Conservation (phyloP, 2,797 vertebrate species). For the Clarias fuscus region DNA sequence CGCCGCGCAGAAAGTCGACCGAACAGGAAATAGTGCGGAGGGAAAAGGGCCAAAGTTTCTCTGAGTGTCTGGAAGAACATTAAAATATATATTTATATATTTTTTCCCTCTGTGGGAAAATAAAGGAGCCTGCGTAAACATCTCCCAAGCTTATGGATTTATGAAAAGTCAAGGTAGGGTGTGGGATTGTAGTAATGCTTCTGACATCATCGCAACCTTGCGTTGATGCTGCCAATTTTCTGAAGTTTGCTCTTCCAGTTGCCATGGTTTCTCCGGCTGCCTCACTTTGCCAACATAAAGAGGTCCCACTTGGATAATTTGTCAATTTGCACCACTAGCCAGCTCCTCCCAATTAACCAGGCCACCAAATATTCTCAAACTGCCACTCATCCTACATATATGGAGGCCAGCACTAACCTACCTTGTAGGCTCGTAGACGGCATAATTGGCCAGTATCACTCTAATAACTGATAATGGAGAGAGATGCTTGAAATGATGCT, state of each 20-base stretch:
- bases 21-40: constrained; percentile 27
- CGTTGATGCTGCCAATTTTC: neutral
- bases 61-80: neutral
- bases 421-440: neutral
- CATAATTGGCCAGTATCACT: too few relatives aligned
- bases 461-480: neutral
- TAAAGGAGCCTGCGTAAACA: neutral
- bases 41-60: constrained; percentile 11
- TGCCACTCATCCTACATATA: neutral
- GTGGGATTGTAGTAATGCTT: neutral
- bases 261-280: neutral
- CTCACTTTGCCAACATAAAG: neutral
- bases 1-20: constrained; percentile 9
- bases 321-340: neutral
- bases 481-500: neutral
- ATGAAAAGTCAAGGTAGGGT: constrained; percentile 14
- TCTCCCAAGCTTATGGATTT: neutral
- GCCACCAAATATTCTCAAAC: neutral
- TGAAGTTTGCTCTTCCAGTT: neutral
- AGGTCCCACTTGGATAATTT: neutral
- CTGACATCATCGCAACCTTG: constrained; percentile 3
- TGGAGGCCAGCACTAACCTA: neutral
- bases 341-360: neutral
- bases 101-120: neutral
- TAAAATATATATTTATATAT: neutral